Evolutionary conservation across 1,140 invertebrate genomes (phyloP).

Genomic region (Panulirus ornatus): DNA sequence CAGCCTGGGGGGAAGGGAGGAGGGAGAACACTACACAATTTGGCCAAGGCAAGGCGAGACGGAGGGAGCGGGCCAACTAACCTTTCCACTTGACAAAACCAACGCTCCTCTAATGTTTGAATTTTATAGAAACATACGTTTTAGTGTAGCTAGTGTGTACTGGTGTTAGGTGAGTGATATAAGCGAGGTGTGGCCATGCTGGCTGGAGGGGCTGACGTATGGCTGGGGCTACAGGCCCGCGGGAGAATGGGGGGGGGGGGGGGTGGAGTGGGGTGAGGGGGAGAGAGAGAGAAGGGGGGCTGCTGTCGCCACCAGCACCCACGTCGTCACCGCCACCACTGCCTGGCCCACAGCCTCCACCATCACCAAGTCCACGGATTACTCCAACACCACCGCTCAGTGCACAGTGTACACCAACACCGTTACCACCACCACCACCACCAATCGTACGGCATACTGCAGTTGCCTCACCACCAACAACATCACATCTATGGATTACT

Average conservation of each 20-base stretch:
- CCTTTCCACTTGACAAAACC: neutral
- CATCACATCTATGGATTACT: no score
- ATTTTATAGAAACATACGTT: neutral
- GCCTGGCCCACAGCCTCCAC: neutral
- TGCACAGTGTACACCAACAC: no score
- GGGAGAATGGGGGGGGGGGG: neutral
- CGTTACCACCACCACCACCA: no score
- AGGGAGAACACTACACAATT: slow-evolving; percentile 44
- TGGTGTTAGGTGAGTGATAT: neutral
- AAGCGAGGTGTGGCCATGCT: neutral
- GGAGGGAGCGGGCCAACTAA: neutral
- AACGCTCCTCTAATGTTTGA: no score
- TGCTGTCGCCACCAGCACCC: neutral
- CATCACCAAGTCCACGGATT: neutral
- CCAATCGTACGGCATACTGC: no score
- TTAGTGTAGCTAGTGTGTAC: neutral
- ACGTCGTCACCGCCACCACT: neutral
- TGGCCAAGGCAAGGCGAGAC: slow-evolving; percentile 4
- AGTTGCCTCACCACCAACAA: no score
- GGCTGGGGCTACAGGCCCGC: neutral
- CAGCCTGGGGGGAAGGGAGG: slow-evolving; percentile 13
- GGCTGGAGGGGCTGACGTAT: neutral
- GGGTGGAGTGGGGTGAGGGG: no score
- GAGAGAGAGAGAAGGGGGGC: slow-evolving; percentile 14
- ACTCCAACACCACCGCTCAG: slow-evolving; percentile 1